Conservation (phyloP, 2,797 vertebrate genomes). For the Poecilia wingei region DNA sequence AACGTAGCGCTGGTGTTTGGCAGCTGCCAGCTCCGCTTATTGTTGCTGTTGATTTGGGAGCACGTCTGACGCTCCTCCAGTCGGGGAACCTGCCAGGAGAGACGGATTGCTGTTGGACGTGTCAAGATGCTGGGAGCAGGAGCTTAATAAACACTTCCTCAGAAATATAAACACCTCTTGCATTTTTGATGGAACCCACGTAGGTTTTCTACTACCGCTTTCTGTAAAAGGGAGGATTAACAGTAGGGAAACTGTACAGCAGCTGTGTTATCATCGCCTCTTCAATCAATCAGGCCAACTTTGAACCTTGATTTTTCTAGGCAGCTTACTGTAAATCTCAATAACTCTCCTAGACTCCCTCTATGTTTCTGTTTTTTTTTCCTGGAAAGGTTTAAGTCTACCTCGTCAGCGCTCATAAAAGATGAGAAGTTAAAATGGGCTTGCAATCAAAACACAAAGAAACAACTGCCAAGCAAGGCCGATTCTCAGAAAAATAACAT, state of each 20-base stretch:
- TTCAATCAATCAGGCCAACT: not conserved
- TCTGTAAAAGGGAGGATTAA: not conserved
- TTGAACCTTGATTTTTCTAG: not conserved
- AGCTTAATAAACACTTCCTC: slow-evolving; percentile 8
- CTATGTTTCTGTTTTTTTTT: not conserved
- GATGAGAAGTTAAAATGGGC: not conserved
- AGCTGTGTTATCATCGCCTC: not conserved
- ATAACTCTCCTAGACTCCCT: not conserved
- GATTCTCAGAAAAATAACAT: not conserved
- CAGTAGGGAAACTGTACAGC: not conserved
- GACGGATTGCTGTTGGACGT: not conserved
- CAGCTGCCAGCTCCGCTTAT: not conserved
- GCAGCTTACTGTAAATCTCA: not conserved
- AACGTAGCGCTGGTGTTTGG: not conserved
- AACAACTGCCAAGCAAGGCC: not conserved
- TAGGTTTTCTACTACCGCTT: not conserved
- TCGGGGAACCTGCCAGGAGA: not conserved
- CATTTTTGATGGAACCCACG: not conserved
- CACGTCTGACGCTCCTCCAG: not conserved
- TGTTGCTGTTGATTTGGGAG: slow-evolving; percentile 20
- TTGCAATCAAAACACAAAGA: not conserved
- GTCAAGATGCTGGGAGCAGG: not conserved
- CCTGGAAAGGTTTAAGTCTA: not conserved
- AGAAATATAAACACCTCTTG: slow-evolving; percentile 16
- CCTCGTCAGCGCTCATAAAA: not conserved